Evolutionary conservation across 1,140 invertebrate species (phyloP).

Genomic region (Anthonomus grandis): DNA sequence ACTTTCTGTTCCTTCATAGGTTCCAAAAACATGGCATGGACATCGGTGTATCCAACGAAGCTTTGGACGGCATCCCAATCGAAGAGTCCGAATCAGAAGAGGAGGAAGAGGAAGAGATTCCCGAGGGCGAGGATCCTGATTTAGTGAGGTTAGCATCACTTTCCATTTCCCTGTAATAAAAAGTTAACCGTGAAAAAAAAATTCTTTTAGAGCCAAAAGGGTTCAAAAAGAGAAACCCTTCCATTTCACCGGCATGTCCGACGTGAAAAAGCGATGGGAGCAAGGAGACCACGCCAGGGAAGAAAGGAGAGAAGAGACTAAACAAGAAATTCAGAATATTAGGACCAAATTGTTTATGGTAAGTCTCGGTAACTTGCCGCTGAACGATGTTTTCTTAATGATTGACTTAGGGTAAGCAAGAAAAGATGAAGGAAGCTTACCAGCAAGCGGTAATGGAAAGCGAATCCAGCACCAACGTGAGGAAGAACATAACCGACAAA

Average conservation of each 20-base stretch:
- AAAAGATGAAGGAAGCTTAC: slow-evolving; percentile 87
- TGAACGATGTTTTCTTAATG: background rate
- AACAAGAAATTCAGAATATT: slow-evolving; percentile 83
- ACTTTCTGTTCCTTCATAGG: slow-evolving; percentile 49
- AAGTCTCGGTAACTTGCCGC: slow-evolving; percentile 34
- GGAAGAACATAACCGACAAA: slow-evolving; percentile 35
- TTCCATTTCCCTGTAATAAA: background rate
- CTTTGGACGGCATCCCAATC: slow-evolving; percentile 66
- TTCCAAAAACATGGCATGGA: slow-evolving; percentile 81
- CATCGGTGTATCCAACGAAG: slow-evolving; percentile 70
- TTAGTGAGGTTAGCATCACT: slow-evolving; percentile 33
- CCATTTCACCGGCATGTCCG: slow-evolving; percentile 79
- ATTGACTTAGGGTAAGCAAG: slow-evolving; percentile 71
- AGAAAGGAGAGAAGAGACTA: slow-evolving; percentile 73
- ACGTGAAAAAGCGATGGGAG: slow-evolving; percentile 77
- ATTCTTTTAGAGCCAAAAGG: slow-evolving; percentile 40
- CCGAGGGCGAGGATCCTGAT: slow-evolving; percentile 50
- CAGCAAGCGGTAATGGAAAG: slow-evolving; percentile 84
- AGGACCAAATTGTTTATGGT: slow-evolving; percentile 79
- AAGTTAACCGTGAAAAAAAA: background rate
- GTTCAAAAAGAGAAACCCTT: slow-evolving; percentile 67
- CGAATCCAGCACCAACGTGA: slow-evolving; percentile 42
- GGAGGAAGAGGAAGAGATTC: slow-evolving; percentile 53
- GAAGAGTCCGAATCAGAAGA: slow-evolving; percentile 64
- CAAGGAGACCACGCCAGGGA: slow-evolving; percentile 62